Conservation (phyloP, 2,113 vertebrate species). For the Entosphenus tridentatus region DNA sequence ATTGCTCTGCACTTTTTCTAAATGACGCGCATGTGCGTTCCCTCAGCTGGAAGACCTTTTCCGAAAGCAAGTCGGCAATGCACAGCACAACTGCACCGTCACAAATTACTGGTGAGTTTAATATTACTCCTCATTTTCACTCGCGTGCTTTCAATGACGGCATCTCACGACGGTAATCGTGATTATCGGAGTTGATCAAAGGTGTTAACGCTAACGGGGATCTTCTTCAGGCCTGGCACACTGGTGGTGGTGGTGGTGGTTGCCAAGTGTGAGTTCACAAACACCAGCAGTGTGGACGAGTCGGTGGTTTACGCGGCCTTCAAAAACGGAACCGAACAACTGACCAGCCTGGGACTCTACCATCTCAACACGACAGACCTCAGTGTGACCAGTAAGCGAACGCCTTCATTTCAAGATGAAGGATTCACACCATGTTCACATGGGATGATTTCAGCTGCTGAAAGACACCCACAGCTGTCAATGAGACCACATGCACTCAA, state of each 20-base stretch:
- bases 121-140: too few species aligned
- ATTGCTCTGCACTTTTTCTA: too few species aligned
- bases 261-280: neutral
- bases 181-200: too few species aligned
- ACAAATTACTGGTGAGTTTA: neutral
- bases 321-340: neutral
- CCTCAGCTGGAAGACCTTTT: conserved; percentile 5
- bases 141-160: too few species aligned
- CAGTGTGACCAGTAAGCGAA: neutral
- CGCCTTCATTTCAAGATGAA: too few species aligned
- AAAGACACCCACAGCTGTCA: too few species aligned
- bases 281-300: conserved; percentile 1
- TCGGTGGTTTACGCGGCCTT: neutral
- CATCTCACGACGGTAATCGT: too few species aligned
- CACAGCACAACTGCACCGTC: conserved; percentile 5
- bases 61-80: neutral
- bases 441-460: too few species aligned
- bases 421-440: too few species aligned
- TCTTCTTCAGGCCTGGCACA: neutral
- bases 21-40: too few species aligned
- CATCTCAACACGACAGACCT: neutral
- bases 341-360: neutral
- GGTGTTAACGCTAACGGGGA: too few species aligned
- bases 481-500: too few species aligned
- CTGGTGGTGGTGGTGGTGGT: neutral